Evolutionary conservation across 2,888 invertebrate genomes (phyloP).

Genomic region (Apamea monoglypha): DNA sequence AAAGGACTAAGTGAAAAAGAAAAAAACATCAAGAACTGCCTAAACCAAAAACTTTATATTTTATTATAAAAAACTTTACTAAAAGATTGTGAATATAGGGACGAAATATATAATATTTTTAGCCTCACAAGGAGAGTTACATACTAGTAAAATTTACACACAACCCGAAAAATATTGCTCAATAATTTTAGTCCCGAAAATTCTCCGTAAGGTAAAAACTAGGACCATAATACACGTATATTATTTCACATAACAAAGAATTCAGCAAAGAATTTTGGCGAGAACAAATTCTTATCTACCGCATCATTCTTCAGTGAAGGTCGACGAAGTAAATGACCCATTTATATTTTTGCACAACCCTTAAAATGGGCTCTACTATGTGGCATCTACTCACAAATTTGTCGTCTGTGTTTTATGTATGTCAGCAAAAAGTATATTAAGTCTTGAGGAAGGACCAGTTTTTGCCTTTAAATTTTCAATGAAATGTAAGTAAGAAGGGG

Average conservation of each 20-base stretch:
- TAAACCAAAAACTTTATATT: constrained; percentile 29
- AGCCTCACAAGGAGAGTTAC: background rate
- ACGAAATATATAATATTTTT: constrained; percentile 31
- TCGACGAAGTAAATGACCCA: constrained; percentile 69
- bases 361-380: constrained; percentile 60
- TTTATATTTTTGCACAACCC: constrained; percentile 73
- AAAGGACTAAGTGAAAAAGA: constrained; percentile 6
- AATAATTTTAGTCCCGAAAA: constrained; percentile 31
- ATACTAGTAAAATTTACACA: constrained; percentile 22
- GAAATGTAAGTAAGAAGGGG: constrained; percentile 48
- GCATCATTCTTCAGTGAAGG: constrained; percentile 69
- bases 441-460: constrained; percentile 41
- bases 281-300: constrained; percentile 70
- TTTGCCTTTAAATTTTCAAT: constrained; percentile 45
- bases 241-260: constrained; percentile 62
- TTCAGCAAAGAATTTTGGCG: constrained; percentile 56
- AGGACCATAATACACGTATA: constrained; percentile 50
- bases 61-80: constrained; percentile 11
- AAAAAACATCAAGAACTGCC: constrained; percentile 11
- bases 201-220: constrained; percentile 47
- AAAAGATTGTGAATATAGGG: constrained; percentile 10
- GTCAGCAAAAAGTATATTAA: constrained; percentile 54
- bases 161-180: constrained; percentile 32
- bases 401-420: constrained; percentile 56
- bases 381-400: constrained; percentile 54